Percentiles rank a stretch among this genome's conserved stretches.
Evolutionary conservation across 1,140 invertebrate genomes (phyloP).

Genomic region (Leptinotarsa texana): DNA sequence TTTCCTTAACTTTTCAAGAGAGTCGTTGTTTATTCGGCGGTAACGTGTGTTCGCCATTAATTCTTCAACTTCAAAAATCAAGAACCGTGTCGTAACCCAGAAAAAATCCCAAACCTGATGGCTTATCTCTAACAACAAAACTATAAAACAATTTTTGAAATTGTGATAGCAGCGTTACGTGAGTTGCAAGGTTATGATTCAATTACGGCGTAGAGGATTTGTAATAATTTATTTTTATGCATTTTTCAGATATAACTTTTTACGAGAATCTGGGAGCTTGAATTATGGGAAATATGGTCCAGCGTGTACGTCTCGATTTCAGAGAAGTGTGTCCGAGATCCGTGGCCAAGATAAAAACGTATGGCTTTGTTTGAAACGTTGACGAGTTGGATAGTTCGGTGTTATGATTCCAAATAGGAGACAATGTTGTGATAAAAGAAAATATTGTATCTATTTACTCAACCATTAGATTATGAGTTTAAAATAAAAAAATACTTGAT

Average conservation of each 20-base stretch:
- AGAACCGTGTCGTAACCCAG: background rate
- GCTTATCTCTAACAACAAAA: conserved; percentile 12
- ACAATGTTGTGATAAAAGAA: no score
- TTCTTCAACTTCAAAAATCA: background rate
- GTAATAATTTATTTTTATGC: conserved; percentile 27
- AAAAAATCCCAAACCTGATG: background rate
- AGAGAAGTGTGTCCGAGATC: conserved; percentile 35
- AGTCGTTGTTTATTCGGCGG: no score
- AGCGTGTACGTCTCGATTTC: conserved; percentile 12
- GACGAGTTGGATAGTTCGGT: background rate
- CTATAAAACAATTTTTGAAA: conserved; percentile 36
- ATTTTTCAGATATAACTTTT: conserved; percentile 27
- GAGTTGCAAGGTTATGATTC: conserved; percentile 38
- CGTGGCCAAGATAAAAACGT: conserved; percentile 25
- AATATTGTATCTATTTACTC: no score
- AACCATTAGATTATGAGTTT: no score
- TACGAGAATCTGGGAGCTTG: conserved; percentile 16
- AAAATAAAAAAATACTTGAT: background rate
- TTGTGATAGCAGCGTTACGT: conserved; percentile 37
- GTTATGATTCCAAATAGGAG: background rate
- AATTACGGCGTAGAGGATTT: conserved; percentile 30
- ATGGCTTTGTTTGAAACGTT: background rate
- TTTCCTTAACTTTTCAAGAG: no score
- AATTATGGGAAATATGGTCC: conserved; percentile 19
- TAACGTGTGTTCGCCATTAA: background rate